Evolutionary conservation across 2,113 vertebrate genomes (phyloP).

Genomic region (Neoarius graeffei): DNA sequence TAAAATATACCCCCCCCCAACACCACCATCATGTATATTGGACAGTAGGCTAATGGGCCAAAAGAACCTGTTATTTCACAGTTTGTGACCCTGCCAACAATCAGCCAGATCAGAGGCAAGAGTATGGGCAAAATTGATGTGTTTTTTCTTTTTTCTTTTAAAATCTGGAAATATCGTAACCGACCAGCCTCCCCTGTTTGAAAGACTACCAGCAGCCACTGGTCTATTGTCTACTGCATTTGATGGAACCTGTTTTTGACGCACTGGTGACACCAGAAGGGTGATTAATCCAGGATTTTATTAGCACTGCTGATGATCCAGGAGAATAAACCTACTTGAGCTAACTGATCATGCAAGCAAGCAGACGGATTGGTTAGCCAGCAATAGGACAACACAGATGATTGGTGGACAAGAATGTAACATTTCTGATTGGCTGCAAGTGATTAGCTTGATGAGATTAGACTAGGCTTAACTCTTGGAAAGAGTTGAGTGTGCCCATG

Average conservation of each 20-base stretch:
- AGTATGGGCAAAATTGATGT: too few species aligned
- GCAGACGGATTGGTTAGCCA: constrained; percentile 30
- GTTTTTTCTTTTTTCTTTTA: too few species aligned
- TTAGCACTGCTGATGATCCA: constrained; percentile 46
- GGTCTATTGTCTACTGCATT: background rate
- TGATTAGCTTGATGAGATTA: constrained; percentile 30
- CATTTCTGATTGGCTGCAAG: constrained; percentile 33
- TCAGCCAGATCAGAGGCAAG: too few species aligned
- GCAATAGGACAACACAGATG: constrained; percentile 20
- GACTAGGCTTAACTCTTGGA: background rate
- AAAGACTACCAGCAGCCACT: too few species aligned
- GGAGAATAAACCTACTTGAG: constrained; percentile 43
- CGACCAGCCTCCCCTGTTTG: too few species aligned
- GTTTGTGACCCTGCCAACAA: too few species aligned
- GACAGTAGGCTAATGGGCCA: too few species aligned
- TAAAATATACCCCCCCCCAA: too few species aligned
- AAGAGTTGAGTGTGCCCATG: background rate
- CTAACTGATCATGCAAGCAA: background rate
- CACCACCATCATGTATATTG: too few species aligned
- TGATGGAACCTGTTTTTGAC: constrained; percentile 2
- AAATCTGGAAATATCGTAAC: too few species aligned
- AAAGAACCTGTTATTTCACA: too few species aligned
- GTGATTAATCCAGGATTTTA: constrained; percentile 50
- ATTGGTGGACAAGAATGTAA: constrained; percentile 25
- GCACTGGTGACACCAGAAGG: constrained; percentile 2